phyloP scores from a whole-genome alignment of 1,140 invertebrate species.

The Drepana arcuata region DNA sequence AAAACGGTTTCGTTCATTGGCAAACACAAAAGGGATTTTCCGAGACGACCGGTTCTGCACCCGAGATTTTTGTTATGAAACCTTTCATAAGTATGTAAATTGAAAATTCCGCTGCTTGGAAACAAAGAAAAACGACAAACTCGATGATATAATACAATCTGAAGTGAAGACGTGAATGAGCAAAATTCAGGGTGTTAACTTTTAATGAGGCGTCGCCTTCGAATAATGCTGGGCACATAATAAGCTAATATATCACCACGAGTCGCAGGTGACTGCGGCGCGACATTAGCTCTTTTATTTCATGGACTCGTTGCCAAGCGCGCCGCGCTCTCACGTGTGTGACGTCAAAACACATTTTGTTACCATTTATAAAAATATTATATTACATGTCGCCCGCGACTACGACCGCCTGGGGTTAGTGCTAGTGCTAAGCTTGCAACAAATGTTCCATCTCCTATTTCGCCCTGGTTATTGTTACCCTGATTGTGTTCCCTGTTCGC shows the following conservation, averaged over 20 bases:
- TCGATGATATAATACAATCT: conserved; percentile 14
- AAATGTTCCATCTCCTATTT: no score
- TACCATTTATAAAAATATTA: no score
- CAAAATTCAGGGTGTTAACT: conserved; percentile 16
- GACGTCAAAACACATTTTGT: no score
- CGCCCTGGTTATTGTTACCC: no score
- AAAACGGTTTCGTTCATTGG: conserved; percentile 6
- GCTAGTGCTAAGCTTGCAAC: no score
- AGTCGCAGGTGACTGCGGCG: conserved; percentile 20
- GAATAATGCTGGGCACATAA: conserved; percentile 16
- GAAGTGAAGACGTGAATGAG: conserved; percentile 8
- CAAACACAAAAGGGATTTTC: conserved; percentile 13
- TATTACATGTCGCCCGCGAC: no score
- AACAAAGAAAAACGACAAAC: conserved; percentile 16
- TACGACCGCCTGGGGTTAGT: no score
- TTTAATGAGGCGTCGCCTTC: conserved; percentile 20
- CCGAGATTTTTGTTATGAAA: conserved; percentile 17
- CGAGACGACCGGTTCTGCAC: conserved; percentile 14
- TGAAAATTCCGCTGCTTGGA: conserved; percentile 19
- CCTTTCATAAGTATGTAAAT: conserved; percentile 29
- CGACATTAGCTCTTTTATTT: conserved; percentile 20
- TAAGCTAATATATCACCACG: conserved; percentile 18
- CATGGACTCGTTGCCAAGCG: conserved; percentile 21
- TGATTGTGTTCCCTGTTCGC: no score
- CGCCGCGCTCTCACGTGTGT: not conserved